Percentiles rank a stretch among this genome's conserved stretches.
Conservation (phyloP, 2,888 invertebrate genomes). For the Melieria crassipennis region DNA sequence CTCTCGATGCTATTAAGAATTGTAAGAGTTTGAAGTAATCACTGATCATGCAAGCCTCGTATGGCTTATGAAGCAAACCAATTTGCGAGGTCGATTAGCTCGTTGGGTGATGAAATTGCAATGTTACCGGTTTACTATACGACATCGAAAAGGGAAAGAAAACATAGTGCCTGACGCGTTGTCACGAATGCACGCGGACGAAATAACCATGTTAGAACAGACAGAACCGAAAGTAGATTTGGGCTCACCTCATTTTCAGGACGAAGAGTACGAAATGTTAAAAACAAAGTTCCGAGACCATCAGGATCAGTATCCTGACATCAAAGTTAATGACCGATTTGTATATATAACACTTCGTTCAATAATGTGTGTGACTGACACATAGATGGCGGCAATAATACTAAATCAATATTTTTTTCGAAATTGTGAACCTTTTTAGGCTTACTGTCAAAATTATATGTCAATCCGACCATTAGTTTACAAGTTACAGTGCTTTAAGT, state of each 20-base stretch:
- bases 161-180: conserved; percentile 25
- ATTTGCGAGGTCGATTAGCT: conserved; percentile 25
- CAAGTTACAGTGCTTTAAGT: too few species aligned
- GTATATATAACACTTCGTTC: too few species aligned
- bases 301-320: too few species aligned
- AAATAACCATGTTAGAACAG: neutral
- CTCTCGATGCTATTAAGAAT: conserved; percentile 36
- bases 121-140: conserved; percentile 16
- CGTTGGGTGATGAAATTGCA: conserved; percentile 27
- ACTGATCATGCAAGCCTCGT: conserved; percentile 39
- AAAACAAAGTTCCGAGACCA: too few species aligned
- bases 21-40: conserved; percentile 36
- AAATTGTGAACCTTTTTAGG: too few species aligned
- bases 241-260: neutral
- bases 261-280: neutral
- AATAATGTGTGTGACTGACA: too few species aligned
- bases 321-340: too few species aligned
- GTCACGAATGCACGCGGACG: neutral
- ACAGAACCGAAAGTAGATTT: conserved; percentile 10
- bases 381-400: too few species aligned
- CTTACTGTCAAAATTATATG: too few species aligned
- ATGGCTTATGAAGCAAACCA: conserved; percentile 29
- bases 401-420: too few species aligned
- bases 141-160: conserved; percentile 28
- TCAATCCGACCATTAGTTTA: too few species aligned